phyloP scores from a whole-genome alignment of 2,888 invertebrate species.

The Icerya purchasi region DNA sequence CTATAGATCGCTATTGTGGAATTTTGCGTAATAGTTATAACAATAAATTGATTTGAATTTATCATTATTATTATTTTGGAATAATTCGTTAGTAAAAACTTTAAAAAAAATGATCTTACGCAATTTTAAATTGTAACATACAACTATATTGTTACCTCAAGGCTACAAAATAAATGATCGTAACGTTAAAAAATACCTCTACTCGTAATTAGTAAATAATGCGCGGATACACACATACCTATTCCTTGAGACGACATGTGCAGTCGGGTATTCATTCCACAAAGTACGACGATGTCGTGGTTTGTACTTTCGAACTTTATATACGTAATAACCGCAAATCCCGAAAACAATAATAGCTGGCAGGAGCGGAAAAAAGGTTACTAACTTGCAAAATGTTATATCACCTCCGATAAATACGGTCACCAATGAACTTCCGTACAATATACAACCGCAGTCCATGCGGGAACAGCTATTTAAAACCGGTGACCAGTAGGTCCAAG shows the following conservation, averaged over 20 bases:
- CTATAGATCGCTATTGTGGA: no score
- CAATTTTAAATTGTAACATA: no score
- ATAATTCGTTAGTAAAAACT: no score
- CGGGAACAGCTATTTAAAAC: slow-evolving; percentile 5
- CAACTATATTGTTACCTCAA: no score
- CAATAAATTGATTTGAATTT: no score
- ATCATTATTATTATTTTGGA: no score
- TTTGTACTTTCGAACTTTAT: slow-evolving; percentile 1
- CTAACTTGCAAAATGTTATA: slow-evolving; percentile 1
- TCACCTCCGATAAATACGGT: slow-evolving; percentile 3
- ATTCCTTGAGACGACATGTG: background rate
- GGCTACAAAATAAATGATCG: no score
- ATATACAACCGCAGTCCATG: slow-evolving; percentile 7
- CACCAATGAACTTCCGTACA: slow-evolving; percentile 4
- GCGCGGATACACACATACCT: no score
- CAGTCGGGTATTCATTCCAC: background rate
- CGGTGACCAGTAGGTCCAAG: slow-evolving; percentile 10
- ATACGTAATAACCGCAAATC: slow-evolving; percentile 1
- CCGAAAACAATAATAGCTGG: slow-evolving; percentile 4
- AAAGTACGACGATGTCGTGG: background rate
- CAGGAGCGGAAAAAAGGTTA: slow-evolving; percentile 2
- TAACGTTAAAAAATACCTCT: no score
- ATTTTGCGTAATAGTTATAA: no score
- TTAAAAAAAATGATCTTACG: no score
- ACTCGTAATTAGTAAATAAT: no score